Evolutionary conservation across 2,113 vertebrate species (phyloP).

Genomic region (Anoura caudifer): DNA sequence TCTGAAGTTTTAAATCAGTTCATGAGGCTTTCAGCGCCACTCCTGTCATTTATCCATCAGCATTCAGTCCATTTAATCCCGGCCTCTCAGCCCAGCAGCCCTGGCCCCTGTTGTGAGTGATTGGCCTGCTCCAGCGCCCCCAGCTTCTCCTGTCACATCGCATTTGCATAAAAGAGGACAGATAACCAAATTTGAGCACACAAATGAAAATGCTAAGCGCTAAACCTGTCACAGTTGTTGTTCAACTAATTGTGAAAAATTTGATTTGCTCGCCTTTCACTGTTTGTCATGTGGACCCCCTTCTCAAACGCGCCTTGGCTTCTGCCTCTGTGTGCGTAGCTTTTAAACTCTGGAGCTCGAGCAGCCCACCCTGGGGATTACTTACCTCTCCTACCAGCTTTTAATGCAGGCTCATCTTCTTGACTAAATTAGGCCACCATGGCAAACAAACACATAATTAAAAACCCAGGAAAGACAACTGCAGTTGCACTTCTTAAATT

Average conservation of each 20-base stretch:
- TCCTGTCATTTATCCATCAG: slow-evolving; percentile 87
- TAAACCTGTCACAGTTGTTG: slow-evolving; percentile 94
- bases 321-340: slow-evolving; percentile 81
- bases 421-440: slow-evolving; percentile 88
- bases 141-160: slow-evolving; percentile 91
- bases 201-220: slow-evolving; percentile 89
- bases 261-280: slow-evolving; percentile 90
- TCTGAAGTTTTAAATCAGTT: slow-evolving; percentile 87
- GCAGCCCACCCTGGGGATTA: slow-evolving; percentile 85
- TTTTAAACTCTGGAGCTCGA: slow-evolving; percentile 85
- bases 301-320: slow-evolving; percentile 83
- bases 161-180: slow-evolving; percentile 92
- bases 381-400: slow-evolving; percentile 89
- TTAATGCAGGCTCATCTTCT: slow-evolving; percentile 88
- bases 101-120: slow-evolving; percentile 90
- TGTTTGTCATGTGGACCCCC: slow-evolving; percentile 90
- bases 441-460: slow-evolving; percentile 91
- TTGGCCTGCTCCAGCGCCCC: slow-evolving; percentile 85
- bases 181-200: slow-evolving; percentile 98
- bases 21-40: slow-evolving; percentile 82
- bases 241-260: slow-evolving; percentile 99
- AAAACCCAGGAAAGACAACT: slow-evolving; percentile 85
- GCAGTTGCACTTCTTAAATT: slow-evolving; percentile 81
- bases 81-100: slow-evolving; percentile 81
- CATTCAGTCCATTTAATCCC: slow-evolving; percentile 85